phyloP scores from a whole-genome alignment of 2,888 invertebrate species.

The Caradrina clavipalpis region DNA sequence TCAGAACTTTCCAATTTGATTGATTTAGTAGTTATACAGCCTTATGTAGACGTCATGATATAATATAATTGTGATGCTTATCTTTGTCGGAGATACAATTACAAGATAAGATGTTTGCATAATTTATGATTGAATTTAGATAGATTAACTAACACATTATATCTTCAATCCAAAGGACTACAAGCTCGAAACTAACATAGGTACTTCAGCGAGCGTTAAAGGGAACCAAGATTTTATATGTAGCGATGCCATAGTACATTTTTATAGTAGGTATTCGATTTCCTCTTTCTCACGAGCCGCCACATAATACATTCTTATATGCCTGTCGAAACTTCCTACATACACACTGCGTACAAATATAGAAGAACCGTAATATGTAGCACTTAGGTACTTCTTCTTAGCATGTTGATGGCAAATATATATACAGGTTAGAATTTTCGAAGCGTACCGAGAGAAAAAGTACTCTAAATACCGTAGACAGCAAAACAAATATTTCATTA shows the following conservation, averaged over 20 bases:
- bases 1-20: constrained; percentile 37
- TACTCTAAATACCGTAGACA: too few relatives aligned
- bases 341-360: constrained; percentile 3
- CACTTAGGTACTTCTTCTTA: background rate
- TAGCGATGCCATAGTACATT: constrained; percentile 1
- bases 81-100: background rate
- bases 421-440: too few relatives aligned
- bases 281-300: constrained; percentile 2
- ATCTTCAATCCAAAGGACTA: background rate
- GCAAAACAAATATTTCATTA: too few relatives aligned
- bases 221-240: background rate
- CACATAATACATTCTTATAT: constrained; percentile 6
- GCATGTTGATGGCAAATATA: too few relatives aligned
- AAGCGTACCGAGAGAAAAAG: too few relatives aligned
- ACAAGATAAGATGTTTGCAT: constrained; percentile 6
- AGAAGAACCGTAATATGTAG: constrained; percentile 23
- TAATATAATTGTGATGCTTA: background rate
- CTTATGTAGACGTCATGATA: background rate
- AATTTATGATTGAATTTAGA: background rate
- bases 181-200: background rate
- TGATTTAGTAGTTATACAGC: background rate
- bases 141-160: background rate
- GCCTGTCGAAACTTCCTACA: background rate
- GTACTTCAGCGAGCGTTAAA: background rate
- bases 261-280: constrained; percentile 33